Evolutionary conservation across 1,140 invertebrate genomes (phyloP).

Genomic region (Saxidomus purpurata): DNA sequence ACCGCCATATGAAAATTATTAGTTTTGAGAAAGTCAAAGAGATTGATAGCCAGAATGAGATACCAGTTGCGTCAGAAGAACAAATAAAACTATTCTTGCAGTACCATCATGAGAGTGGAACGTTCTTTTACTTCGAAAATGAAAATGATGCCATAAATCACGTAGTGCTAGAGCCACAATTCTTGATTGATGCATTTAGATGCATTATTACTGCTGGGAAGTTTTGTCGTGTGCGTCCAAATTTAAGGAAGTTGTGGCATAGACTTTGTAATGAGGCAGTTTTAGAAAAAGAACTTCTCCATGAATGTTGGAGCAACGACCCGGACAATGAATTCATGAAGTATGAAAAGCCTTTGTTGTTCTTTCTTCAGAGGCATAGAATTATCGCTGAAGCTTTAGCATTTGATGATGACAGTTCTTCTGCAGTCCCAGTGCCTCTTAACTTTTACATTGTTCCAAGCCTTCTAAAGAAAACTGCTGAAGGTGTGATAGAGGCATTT

Average conservation of each 20-base stretch:
- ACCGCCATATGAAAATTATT: background rate
- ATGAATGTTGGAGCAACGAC: background rate
- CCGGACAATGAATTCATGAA: background rate
- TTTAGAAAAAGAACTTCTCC: background rate
- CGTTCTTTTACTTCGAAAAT: background rate
- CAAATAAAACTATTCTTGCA: background rate
- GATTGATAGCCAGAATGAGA: background rate
- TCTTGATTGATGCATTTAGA: background rate
- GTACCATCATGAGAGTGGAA: background rate
- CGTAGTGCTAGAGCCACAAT: background rate
- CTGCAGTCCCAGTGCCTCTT: background rate
- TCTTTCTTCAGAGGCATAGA: background rate
- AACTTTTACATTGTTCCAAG: conserved; percentile 3
- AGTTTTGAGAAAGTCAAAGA: background rate
- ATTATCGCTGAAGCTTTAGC: background rate
- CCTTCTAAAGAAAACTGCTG: background rate
- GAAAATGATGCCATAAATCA: background rate
- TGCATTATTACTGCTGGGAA: background rate
- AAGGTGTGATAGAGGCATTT: background rate
- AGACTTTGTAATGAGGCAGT: background rate
- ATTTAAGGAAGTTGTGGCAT: background rate
- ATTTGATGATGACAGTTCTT: background rate
- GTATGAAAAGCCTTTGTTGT: background rate
- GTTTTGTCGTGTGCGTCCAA: background rate
- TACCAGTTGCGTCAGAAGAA: background rate